Evolutionary conservation across 2,888 invertebrate genomes (phyloP).

Genomic region (Sesia bembeciformis): DNA sequence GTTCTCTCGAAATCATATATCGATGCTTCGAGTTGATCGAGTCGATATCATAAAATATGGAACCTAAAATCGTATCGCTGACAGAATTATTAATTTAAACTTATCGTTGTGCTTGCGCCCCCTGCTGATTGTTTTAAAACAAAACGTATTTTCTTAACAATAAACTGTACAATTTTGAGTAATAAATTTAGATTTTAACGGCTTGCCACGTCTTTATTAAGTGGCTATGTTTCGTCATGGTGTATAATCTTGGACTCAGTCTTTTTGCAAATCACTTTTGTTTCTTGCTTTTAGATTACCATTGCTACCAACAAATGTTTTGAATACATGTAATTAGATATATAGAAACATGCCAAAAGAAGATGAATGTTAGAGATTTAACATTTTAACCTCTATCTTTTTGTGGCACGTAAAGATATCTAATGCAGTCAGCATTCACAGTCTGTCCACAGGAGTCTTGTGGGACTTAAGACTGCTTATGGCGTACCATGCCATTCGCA

Average conservation of each 20-base stretch:
- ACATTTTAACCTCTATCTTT: no score
- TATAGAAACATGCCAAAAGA: no score
- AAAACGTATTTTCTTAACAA: slow-evolving; percentile 38
- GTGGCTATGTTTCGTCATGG: slow-evolving; percentile 27
- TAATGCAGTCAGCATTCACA: no score
- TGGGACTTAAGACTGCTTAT: no score
- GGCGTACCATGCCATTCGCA: no score
- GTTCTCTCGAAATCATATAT: slow-evolving; percentile 30
- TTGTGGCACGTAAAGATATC: no score
- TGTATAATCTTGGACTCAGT: slow-evolving; percentile 9
- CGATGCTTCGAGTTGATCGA: slow-evolving; percentile 28
- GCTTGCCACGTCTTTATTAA: slow-evolving; percentile 41
- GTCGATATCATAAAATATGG: slow-evolving; percentile 51
- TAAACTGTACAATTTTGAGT: slow-evolving; percentile 45
- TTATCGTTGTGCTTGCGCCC: slow-evolving; percentile 24
- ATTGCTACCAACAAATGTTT: no score
- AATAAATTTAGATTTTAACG: slow-evolving; percentile 46
- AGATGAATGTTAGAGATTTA: no score
- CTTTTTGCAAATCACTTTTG: slow-evolving; percentile 6
- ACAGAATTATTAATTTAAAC: slow-evolving; percentile 66
- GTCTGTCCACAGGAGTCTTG: no score
- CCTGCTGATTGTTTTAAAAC: slow-evolving; percentile 44
- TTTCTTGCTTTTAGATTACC: not conserved
- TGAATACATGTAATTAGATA: no score
- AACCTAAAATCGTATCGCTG: slow-evolving; percentile 51